A percentile compares a stretch with the other conserved stretches of the same genome.
phyloP scores from a whole-genome alignment of 2,888 invertebrate species.

The Serrognathus titanus region DNA sequence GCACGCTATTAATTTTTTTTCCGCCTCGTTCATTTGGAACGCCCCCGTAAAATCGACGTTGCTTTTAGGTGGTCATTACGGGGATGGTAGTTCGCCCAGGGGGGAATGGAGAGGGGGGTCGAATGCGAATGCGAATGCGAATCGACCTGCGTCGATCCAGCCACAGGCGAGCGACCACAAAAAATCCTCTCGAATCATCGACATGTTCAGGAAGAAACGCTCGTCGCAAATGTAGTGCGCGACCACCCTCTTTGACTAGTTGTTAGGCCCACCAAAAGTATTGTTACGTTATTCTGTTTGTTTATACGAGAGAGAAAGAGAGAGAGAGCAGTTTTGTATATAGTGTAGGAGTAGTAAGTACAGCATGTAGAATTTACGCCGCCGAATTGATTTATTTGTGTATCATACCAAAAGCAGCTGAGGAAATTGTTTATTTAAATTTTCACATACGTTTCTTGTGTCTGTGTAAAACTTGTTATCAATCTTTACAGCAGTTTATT shows the following conservation, averaged over 20 bases:
- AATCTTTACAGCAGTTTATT: no score
- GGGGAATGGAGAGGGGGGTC: conserved; percentile 26
- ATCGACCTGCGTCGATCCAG: conserved; percentile 30
- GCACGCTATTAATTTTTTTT: no score
- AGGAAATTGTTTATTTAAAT: no score
- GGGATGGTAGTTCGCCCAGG: conserved; percentile 27
- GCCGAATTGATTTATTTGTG: no score
- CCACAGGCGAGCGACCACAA: conserved; percentile 54
- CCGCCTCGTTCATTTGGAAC: no score
- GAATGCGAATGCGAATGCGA: conserved; percentile 28
- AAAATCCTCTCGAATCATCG: conserved; percentile 59
- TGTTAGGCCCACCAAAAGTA: conserved; percentile 2
- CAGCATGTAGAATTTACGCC: no score
- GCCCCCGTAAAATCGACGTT: no score
- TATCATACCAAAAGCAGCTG: no score
- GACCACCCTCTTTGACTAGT: not conserved
- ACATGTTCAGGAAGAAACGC: conserved; percentile 54
- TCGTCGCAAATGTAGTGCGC: conserved; percentile 25
- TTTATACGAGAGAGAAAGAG: not conserved
- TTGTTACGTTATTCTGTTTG: conserved; percentile 2
- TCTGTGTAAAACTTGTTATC: no score
- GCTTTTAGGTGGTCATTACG: conserved; percentile 17
- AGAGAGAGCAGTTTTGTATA: not conserved
- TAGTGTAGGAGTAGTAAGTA: not conserved
- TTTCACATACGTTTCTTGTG: no score